Evolutionary conservation across 2,113 vertebrate species (phyloP), one percentile per base, ranked within the genome.

Genomic region (Syngnathus floridae): DNA sequence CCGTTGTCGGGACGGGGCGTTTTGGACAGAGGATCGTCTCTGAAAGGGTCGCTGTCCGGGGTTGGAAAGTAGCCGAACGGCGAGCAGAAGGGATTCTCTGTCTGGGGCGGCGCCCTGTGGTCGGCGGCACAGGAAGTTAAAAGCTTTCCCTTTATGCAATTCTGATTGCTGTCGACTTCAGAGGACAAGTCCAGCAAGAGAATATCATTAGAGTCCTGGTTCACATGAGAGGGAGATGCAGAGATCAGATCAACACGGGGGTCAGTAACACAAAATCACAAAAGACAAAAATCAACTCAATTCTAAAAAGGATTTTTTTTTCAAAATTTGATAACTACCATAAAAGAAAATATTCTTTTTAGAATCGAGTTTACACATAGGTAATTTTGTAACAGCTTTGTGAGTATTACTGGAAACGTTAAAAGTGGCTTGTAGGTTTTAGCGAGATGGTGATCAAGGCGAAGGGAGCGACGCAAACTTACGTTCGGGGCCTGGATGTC

Each of bases 111-210:
- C 83, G 85, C 86, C 87, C 88, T 88, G 74, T 82, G 90, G 84
- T 93, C 85, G 62, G 82, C 72, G 78, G 85, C 87, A 79, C 79
- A 87, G 70, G 90, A 85, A 79, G 89, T 83, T 86, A 88, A 85
- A 75, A 92, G 87, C 83, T 90, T 90, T 85, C 90, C 93, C 92
- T 93, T 93, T 90, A 92, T 84, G 92, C 91, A 92, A 85, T 93
- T 92, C 83, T 95, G 93, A 93, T 93, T 95, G 90, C 88, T 90
- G 90, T 95, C 93, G 90, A 96, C 92, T 91, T 95, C 94, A 92
- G 92, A 90, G 80, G 94, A 92, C 90, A 98, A 90, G 87, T 96
- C 95, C 95, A 98, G 92, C 94, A 98, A 95, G 73, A 95, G 92
- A 89, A 93, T 90, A 83, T 94, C 94, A 91, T 95, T 94, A 92